These are phyloP conservation scores for Barypeithes pellucidus DNA, from an alignment of 2,888 invertebrate species.

Conservation along the genomic window DNA sequence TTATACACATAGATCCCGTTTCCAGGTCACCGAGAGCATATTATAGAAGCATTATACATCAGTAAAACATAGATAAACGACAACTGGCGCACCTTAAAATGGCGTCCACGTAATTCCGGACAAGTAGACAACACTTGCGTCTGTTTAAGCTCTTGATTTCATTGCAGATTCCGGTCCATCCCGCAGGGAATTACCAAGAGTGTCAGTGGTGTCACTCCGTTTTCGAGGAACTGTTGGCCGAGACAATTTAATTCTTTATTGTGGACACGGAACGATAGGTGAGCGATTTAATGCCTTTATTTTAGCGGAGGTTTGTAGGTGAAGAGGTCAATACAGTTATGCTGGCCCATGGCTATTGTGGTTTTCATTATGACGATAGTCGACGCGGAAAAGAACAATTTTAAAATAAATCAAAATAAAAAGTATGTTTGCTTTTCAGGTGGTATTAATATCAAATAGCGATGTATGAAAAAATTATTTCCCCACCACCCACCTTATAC, in stretches of 20 bases:
- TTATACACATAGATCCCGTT: no score
- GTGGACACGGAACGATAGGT: constrained; percentile 2
- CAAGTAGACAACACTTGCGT: constrained; percentile 46
- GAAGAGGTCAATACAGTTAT: constrained; percentile 3
- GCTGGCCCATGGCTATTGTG: not conserved
- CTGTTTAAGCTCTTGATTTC: constrained; percentile 44
- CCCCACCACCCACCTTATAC: no score
- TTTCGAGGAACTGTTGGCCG: constrained; percentile 12
- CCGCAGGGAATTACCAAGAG: constrained; percentile 35
- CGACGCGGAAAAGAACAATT: no score
- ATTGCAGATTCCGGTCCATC: constrained; percentile 43
- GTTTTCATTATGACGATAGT: no score
- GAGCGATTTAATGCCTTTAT: not conserved
- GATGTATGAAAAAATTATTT: no score
- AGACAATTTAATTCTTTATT: constrained; percentile 41
- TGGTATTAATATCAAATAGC: no score
- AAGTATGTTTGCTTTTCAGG: no score
- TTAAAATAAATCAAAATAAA: no score
- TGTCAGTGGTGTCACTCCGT: constrained; percentile 37
- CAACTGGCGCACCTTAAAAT: constrained; percentile 26
- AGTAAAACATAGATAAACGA: constrained; percentile 44
- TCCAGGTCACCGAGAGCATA: constrained; percentile 20
- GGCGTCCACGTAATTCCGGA: constrained; percentile 43
- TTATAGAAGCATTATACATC: constrained; percentile 31
- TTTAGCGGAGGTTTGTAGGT: not conserved